phyloP scores from a whole-genome alignment of 2,797 vertebrate genomes.

The Pseudotriccus pelzelni region DNA sequence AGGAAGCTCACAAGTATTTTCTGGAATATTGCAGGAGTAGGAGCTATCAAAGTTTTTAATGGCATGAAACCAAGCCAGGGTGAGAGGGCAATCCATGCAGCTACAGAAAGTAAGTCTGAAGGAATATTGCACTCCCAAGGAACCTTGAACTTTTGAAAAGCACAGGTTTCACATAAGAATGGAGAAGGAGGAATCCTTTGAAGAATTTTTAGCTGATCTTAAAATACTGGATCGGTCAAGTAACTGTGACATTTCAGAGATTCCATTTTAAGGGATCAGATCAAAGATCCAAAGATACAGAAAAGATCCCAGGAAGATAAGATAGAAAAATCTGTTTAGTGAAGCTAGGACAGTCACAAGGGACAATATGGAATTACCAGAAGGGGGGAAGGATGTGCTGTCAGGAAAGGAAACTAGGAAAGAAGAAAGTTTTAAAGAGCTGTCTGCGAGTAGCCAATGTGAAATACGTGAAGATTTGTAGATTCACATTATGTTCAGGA shows the following conservation, averaged over 20 bases:
- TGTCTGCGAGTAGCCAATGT: neutral
- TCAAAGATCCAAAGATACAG: neutral
- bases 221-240: slow-evolving; percentile 2
- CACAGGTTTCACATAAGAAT: neutral
- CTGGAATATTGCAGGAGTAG: slow-evolving; percentile 26
- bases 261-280: neutral
- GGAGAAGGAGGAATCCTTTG: slow-evolving; percentile 9
- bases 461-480: neutral
- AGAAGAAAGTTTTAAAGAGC: neutral
- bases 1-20: slow-evolving; percentile 2
- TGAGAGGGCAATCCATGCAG: slow-evolving; percentile 14
- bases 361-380: neutral
- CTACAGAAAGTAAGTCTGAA: neutral
- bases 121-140: neutral
- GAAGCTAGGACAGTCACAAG: neutral
- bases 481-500: neutral
- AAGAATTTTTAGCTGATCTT: slow-evolving; percentile 46
- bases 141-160: slow-evolving; percentile 19
- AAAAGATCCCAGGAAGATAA: neutral
- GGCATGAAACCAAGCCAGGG: neutral
- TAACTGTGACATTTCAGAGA: neutral
- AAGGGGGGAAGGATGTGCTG: neutral
- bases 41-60: slow-evolving; percentile 7
- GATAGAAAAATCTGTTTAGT: neutral
- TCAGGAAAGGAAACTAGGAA: neutral